Base-by-base conservation (phyloP, 2,888 invertebrate genomes). In the Augochlorella aurata region DNA sequence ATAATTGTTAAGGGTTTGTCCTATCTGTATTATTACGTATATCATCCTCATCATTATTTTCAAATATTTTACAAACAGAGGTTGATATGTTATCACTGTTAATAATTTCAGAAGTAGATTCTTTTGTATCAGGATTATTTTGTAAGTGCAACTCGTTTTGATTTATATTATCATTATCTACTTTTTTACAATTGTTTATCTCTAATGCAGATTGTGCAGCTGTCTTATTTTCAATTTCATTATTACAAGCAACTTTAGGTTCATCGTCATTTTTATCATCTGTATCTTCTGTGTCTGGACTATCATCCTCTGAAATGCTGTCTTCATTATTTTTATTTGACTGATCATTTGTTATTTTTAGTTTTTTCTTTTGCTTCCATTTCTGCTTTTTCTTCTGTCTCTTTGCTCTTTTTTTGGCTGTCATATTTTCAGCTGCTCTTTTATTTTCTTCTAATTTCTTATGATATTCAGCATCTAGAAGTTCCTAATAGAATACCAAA, bases 361-460 rank as follows among this genome's bases (percentile, higher is more conserved):
- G 69, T 74, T 85, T 90, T 72, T 90, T 92, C 72, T 83, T 90
- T 70, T 91, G 89, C 87, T 94, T 94, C 67, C 88, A 84, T 82
- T 94, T 95, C 92, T 95, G 95, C 91, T 97, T 98, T 91, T 95
- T 97, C 92, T 97, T 98, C 77, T 96, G 92, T 72, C 99, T 95
- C 92, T 99, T 99, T 0, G 97, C 97, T 88, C 99, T 95, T 93
- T 98, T 99, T 92, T 98, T 99, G 0, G 98, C 97, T 7, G 98
- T 98, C 92, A 95, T 96, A 90, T 97, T 96, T 87, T 98, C 98
- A 14, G 97, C 96, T 88, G 94, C 94, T 90, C 92, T 95, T 86
- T 93, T 94, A 92, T 98, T 98, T 88, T 97, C 96, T 93, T 97
- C 97, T 54, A 99, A 93, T 94, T 97, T 98, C 63, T 94, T 93